Base-by-base conservation (phyloP, 2,888 invertebrate genomes). In the Nemoura dubitans region DNA sequence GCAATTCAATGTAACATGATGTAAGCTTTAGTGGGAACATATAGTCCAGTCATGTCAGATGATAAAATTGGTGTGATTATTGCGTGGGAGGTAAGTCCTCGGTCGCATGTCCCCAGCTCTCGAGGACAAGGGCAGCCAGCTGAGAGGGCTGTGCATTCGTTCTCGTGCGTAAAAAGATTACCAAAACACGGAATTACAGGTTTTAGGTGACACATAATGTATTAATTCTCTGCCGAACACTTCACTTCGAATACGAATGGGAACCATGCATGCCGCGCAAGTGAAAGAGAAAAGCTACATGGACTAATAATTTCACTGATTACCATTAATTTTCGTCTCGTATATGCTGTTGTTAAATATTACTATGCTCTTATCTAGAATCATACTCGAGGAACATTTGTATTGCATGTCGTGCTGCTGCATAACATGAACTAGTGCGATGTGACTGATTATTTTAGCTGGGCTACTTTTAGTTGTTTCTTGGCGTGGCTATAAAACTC, bases 111-210 rank as follows among this genome's bases (percentile, higher is more conserved):
- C 59, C 14, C 10, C 59, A 1, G 10, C 21, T n/a, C n/a, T n/a
- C 21, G 59, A 59, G 59, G 59, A 21, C 59, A 59, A 59, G 59
- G 59, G 59, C 59, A 59, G 59, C 59, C 59, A 59, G 59, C 59
- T 21, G 59, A 59, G 59, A 59, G 59, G 16, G 16, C 2, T 21
- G 59, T 59, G 59, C 59, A 59, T 14, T 59, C 43, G 36, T 25
- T 83, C n/a, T 26, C 83, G 83, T 83, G 83, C 83, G 36, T 83
- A n/a, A 83, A 43, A 83, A 83, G 83, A 83, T 83, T 83, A 83
- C 25, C 36, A 26, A 26, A 42, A 83, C 83, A 83, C 83, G 83
- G 42, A 83, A 83, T 83, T 83, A 83, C 78, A 78, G 83, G 36
- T 26, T 83, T 36, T 36, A 83, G 83, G 83, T 83, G 83, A 83